Base-by-base conservation (phyloP, 1,140 invertebrate species). In the Lepidurus arcticus region DNA sequence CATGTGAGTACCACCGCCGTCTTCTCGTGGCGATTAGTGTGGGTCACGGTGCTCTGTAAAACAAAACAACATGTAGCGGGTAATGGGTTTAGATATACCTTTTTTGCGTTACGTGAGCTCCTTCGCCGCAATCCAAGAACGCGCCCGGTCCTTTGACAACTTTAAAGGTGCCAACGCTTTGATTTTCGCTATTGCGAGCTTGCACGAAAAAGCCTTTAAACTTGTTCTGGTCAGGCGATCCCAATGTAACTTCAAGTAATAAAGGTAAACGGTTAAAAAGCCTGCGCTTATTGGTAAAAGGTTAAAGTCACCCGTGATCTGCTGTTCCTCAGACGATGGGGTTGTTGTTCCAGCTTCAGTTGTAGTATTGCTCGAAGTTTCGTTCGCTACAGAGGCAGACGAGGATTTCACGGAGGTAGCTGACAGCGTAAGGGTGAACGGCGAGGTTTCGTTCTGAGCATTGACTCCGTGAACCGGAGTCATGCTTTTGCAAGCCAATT, bases 401-500 rank as follows among this genome's bases (percentile, higher is more conserved):
- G 26, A 26, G 21, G 76, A 43, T 76, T 76, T 34, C 13, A 34
- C 5, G 44, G 44, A 34, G 42, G 44, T 76, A 21, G 65, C 16
- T 47, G 44, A 65, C 42, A 76, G 42, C 13, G 44, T 76, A 53
- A 76, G 42, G 65, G 76, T 21, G 24, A 47, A 53, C 44, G 16
- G 21, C 10, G 16, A n/a, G n/a, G 34, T 45, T 1, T 24, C 65
- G 44, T 26, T 24, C 44, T 65, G 53, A 26, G 44, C 76, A 53
- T 53, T 53, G 42, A 76, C 44, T 42, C 45, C 65, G 76, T 76
- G 76, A 16, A 76, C 34, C 8, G 76, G 76, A 34, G 76, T 65
- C 76, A 76, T 76, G 44, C 21, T 34, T 24, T 45, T 65, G 9
- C 76, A 76, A 26, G 44, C 76, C 24, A 45, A 53, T 16, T 65